Evolutionary conservation across 2,113 vertebrate genomes (phyloP).

Genomic region (Rousettus leschenaultii): DNA sequence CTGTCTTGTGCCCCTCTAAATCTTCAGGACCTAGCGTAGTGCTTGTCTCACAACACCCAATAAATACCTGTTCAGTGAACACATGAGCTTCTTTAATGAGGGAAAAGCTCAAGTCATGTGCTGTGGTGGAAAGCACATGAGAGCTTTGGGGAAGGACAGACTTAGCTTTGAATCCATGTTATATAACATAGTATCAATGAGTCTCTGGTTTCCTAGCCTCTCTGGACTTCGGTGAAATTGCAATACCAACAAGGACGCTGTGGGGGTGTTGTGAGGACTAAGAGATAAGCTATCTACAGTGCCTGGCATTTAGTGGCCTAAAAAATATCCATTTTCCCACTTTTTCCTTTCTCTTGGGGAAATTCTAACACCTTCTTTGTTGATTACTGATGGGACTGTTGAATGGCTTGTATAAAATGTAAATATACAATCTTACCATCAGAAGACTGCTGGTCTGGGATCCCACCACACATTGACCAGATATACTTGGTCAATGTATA

Average conservation of each 20-base stretch:
- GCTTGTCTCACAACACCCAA: background rate
- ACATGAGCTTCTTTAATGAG: background rate
- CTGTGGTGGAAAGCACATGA: background rate
- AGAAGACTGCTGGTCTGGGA: too few species aligned
- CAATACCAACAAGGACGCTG: background rate
- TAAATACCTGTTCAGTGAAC: background rate
- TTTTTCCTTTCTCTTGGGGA: background rate
- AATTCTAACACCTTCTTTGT: background rate
- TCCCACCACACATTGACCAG: too few species aligned
- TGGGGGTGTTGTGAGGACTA: background rate
- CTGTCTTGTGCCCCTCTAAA: background rate
- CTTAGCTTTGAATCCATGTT: background rate
- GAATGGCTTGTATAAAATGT: background rate
- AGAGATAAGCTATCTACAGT: background rate
- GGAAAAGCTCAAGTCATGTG: background rate
- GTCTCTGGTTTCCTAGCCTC: background rate
- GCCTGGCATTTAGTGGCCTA: background rate
- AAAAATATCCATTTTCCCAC: background rate
- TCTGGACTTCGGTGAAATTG: background rate
- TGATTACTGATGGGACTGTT: background rate
- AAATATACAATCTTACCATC: background rate
- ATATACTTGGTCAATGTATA: background rate
- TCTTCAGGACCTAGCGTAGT: background rate
- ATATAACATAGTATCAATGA: background rate
- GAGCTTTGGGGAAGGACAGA: background rate